Percentiles rank a stretch among this genome's conserved stretches.
These are phyloP conservation scores for Conomelus anceps DNA, from an alignment of 2,888 invertebrate species.

Conservation along the genomic window DNA sequence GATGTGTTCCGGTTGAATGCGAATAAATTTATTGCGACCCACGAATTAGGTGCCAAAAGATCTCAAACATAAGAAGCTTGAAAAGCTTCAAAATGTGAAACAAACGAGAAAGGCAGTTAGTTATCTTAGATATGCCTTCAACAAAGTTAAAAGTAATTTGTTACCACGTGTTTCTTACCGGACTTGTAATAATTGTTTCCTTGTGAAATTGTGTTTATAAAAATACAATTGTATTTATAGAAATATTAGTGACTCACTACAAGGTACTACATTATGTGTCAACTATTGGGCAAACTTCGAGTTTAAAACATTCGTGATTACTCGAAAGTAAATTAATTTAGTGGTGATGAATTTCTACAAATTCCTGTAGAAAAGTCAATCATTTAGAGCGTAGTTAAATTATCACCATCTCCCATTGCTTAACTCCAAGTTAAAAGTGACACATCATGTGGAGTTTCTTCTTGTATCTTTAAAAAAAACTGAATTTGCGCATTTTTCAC, in stretches of 20 bases:
- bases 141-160: neutral
- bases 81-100: neutral
- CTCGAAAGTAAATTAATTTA: no score
- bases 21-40: neutral
- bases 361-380: no score
- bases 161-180: neutral
- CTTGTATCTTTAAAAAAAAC: no score
- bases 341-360: no score
- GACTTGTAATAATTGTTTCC: neutral
- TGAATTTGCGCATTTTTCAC: no score
- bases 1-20: constrained; percentile 65
- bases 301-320: no score
- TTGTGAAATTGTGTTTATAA: neutral
- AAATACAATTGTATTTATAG: neutral
- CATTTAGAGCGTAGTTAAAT: no score
- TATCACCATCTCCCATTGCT: no score
- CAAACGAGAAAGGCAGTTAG: neutral
- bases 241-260: neutral
- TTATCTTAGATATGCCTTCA: neutral
- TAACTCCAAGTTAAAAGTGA: no score
- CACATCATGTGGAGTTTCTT: no score
- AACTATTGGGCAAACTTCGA: neutral
- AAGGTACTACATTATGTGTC: neutral
- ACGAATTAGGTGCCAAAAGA: constrained; percentile 1
- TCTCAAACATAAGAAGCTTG: neutral